Percentiles rank a stretch among this genome's conserved stretches.
These are phyloP conservation scores for Drosophila picticornis DNA, from an alignment of 2,888 invertebrate genomes.

Conservation along the genomic window DNA sequence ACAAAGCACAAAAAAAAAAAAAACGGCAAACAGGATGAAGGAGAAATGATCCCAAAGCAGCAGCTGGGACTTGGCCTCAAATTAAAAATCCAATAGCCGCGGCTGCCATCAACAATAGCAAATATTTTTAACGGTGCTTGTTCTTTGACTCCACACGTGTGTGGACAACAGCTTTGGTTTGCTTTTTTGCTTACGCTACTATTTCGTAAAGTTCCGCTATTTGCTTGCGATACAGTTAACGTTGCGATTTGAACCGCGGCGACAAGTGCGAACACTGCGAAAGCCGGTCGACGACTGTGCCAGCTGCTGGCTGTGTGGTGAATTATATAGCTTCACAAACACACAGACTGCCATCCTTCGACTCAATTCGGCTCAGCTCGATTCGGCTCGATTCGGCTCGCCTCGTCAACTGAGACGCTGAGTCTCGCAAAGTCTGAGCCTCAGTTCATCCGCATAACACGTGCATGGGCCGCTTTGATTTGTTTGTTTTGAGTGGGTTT, in stretches of 20 bases:
- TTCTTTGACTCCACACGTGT: slow-evolving; percentile 59
- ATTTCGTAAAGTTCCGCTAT: slow-evolving; percentile 35
- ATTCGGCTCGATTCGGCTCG: slow-evolving; percentile 1
- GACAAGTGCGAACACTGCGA: slow-evolving; percentile 61
- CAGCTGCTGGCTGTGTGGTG: slow-evolving; percentile 57
- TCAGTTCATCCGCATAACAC: slow-evolving; percentile 44
- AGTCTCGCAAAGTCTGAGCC: slow-evolving; percentile 19
- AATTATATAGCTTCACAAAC: slow-evolving; percentile 53
- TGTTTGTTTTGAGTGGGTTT: slow-evolving; percentile 65
- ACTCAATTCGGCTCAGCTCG: slow-evolving; percentile 23
- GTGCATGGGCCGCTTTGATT: slow-evolving; percentile 59
- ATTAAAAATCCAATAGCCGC: slow-evolving; percentile 60
- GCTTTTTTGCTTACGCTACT: slow-evolving; percentile 42
- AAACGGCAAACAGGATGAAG: slow-evolving; percentile 14
- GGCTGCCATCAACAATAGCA: slow-evolving; percentile 25
- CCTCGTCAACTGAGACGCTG: slow-evolving; percentile 9
- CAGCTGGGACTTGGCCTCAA: slow-evolving; percentile 30
- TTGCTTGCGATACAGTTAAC: slow-evolving; percentile 3
- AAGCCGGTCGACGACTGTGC: slow-evolving; percentile 78
- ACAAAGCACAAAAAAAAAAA: slow-evolving; percentile 28
- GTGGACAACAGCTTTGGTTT: slow-evolving; percentile 45
- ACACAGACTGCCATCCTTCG: slow-evolving; percentile 28
- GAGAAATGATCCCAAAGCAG: slow-evolving; percentile 2
- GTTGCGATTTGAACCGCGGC: slow-evolving; percentile 22
- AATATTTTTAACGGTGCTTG: slow-evolving; percentile 5